Conservation (phyloP, 2,113 vertebrate species). For the Chaetodon trifascialis region DNA sequence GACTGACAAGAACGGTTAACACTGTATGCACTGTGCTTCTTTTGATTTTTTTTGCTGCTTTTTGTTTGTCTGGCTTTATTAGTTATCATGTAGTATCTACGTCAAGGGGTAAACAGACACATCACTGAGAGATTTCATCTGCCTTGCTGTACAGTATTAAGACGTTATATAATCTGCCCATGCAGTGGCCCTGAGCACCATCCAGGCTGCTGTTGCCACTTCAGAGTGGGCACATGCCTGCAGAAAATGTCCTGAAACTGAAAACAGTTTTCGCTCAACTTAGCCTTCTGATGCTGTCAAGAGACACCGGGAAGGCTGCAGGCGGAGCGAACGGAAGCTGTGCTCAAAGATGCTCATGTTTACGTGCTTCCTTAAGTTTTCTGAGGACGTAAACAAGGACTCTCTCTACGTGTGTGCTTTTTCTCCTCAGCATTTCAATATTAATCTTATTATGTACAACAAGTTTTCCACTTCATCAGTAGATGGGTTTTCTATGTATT, state of each 20-base stretch:
- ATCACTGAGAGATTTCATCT: slow-evolving; percentile 50
- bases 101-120: slow-evolving; percentile 31
- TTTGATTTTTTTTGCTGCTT: not conserved
- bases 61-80: slow-evolving; percentile 14
- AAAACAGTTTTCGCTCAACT: slow-evolving; percentile 48
- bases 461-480: not conserved
- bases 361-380: slow-evolving; percentile 3
- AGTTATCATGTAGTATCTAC: slow-evolving; percentile 29
- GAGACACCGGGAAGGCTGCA: slow-evolving; percentile 47
- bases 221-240: slow-evolving; percentile 61
- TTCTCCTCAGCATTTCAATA: not conserved
- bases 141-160: slow-evolving; percentile 44
- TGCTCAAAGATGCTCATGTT: slow-evolving; percentile 39
- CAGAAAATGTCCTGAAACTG: slow-evolving; percentile 63
- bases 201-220: slow-evolving; percentile 54
- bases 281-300: slow-evolving; percentile 65
- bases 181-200: slow-evolving; percentile 64
- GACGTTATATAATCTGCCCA: slow-evolving; percentile 64
- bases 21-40: not conserved
- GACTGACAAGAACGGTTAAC: not conserved
- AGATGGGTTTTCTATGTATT: slow-evolving; percentile 25
- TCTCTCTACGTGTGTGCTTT: not conserved
- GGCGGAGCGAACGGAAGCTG: slow-evolving; percentile 54
- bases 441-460: not conserved
- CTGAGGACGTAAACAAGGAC: not conserved